Evolutionary conservation across 2,113 vertebrate species (phyloP), one percentile per base, ranked within the genome.

Genomic region (Aegotheles bennettii): DNA sequence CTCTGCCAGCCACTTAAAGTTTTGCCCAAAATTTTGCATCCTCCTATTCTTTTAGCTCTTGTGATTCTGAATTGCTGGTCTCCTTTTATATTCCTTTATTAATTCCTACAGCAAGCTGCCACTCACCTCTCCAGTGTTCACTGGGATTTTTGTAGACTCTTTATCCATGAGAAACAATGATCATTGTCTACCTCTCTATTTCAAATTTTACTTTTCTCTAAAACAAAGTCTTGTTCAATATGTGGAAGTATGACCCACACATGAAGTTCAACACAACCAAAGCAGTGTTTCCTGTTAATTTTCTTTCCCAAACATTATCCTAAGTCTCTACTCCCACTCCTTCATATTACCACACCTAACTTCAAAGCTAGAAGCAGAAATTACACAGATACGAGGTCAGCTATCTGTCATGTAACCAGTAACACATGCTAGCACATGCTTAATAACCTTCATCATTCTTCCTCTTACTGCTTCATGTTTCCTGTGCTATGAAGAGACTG

Each of bases 401-500:
- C 5, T 8, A 6, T 13, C 38, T 42, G 9, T 16, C 16, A 15
- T 2, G 0, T 19, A 70, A 54, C 9, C 60, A 10, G 28, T 0
- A 69, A 23, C 26, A 50, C 16, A 6, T 1, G 25, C 18, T 23
- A 20, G 35, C 43, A 43, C 10, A 3, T 9, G 16, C 18, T 54
- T 61, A 11, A 40, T 17, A 25, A 15, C 48, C 40, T 29, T 54
- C 0, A 0, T 11, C 0, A 0, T 35, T 25, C 73, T 57, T 48
- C 20, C 43, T 59, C 40, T 64, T 31, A 16, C 25, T 25, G 21
- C 21, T 13, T 63, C 36, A 12, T 12, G 6, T 51, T 56, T n/a
- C 53, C 33, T 0, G 0, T 4, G 3, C 13, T 43, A 7, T 0
- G 1, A 59, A 23, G 31, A 68, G 13, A 10, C 5, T 65, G 35